Evolutionary conservation across 1,140 invertebrate species (phyloP), one percentile per base, ranked within the genome.

Genomic region (Bradynema listronoti): DNA sequence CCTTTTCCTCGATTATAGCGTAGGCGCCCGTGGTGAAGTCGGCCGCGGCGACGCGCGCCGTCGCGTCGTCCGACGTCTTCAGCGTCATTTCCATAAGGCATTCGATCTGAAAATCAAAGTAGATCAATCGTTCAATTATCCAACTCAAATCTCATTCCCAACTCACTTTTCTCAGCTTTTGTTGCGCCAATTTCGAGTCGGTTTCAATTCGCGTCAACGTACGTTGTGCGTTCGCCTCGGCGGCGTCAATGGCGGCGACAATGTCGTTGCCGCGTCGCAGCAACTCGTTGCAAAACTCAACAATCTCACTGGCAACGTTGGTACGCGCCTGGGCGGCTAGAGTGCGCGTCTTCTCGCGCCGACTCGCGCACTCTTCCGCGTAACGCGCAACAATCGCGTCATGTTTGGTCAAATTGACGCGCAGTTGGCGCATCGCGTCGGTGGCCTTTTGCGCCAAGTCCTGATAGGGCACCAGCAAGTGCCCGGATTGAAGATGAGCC

Each of bases 91-190:
- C 47, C 16, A 50, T 50, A 32, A 50, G 34, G 19, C 16, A 50
- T 24, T 50, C 47, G 27, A 50, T 50, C 47, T 50, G 19, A 29
- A 50, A 50, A 50, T n/a, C n/a, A n/a, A n/a, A n/a, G n/a, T n/a
- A n/a, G n/a, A n/a, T n/a, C n/a, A n/a, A n/a, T n/a, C n/a, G n/a
- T n/a, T n/a, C n/a, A n/a, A n/a, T n/a, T n/a, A n/a, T n/a, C n/a
- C n/a, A n/a, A n/a, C n/a, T n/a, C n/a, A n/a, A n/a, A n/a, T n/a
- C n/a, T n/a, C n/a, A n/a, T n/a, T n/a, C n/a, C n/a, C n/a, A n/a
- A 39, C 36, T 39, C 36, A 55, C 52, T 30, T 55, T 55, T 55
- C 25, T 50, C 53, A 55, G 33, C 2, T 45, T n/a, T 19, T 55
- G 32, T 45, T 55, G 33, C 33, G 33, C 33, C 19, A 55, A n/a